These are phyloP conservation scores for Microdon myrmicae DNA, from an alignment of 2,888 invertebrate species.

Conservation along the genomic window DNA sequence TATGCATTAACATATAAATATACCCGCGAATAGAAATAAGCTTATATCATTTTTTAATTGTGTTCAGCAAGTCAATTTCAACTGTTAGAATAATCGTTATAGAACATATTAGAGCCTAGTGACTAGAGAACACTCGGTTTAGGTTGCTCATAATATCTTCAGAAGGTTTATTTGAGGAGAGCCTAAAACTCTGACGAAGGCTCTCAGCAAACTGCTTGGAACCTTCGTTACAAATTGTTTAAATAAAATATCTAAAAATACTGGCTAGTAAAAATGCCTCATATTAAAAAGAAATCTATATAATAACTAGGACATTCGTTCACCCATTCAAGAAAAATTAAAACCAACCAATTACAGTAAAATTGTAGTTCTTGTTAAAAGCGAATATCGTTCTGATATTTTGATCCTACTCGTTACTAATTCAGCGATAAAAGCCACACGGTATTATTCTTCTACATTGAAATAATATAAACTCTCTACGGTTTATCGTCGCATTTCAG, in stretches of 20 bases:
- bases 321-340: not conserved
- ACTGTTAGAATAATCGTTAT: constrained; percentile 11
- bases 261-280: constrained; percentile 44
- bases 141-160: constrained; percentile 35
- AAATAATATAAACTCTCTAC: not conserved
- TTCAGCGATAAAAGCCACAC: constrained; percentile 4
- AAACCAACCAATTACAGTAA: too few species aligned
- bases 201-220: too few species aligned
- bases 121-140: constrained; percentile 62
- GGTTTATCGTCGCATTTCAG: constrained; percentile 1
- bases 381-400: too few species aligned
- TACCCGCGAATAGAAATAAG: too few species aligned
- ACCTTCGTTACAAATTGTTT: constrained; percentile 30
- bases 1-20: too few species aligned
- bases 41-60: constrained; percentile 20
- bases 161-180: constrained; percentile 31
- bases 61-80: constrained; percentile 18
- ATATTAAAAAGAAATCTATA: constrained; percentile 13
- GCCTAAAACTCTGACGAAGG: constrained; percentile 42
- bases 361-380: too few species aligned
- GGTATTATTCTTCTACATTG: constrained; percentile 10
- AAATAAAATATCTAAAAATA: constrained; percentile 27
- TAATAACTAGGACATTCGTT: constrained; percentile 2
- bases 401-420: constrained; percentile 3
- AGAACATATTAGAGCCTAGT: constrained; percentile 58